Base-by-base conservation (phyloP, 2,113 vertebrate genomes). In the Oreochromis niloticus region DNA sequence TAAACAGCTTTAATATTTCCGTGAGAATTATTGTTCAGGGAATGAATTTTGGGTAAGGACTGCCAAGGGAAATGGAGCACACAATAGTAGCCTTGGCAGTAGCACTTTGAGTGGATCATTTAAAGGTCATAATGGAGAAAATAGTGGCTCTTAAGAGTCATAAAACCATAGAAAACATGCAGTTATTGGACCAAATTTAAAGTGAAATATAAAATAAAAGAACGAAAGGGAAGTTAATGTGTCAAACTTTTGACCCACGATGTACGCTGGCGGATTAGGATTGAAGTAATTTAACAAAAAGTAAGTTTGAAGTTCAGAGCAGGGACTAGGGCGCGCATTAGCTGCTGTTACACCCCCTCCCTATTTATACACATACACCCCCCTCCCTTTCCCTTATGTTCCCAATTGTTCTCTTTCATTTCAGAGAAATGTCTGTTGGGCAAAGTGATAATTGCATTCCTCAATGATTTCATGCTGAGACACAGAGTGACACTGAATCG, bases 361-460 rank as follows among this genome's bases (percentile, higher is more conserved):
- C 63, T 46, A 46, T 85, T 52, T 84, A 73, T 17, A 61, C 84
- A 82, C 84, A 86, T 81, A 39, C 55, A 63, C 82, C 46, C 81
- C 24, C 4, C 43, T 52, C n/a, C 59, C 61, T 81, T 39, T 50
- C 82, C 68, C 80, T 80, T 78, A 87, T 85, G 86, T 84, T 89
- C 85, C 71, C 84, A 81, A 90, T 93, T 89, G 80, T 91, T 93
- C 71, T 9, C 89, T 92, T 86, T 88, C 89, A 73, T 93, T 90
- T 91, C 86, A 85, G 87, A 90, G 80, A 91, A 91, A 88, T 83
- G 86, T 94, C 90, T 92, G 90, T 94, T 91, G 86, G 75, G 84
- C 79, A 4, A 94, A 94, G 94, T 95, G 95, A 95, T 96, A 95
- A 96, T 95, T 95, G 94, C 94, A 95, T 96, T 95, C 95, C 93